Conservation (phyloP, 2,888 invertebrate genomes). For the Cataglyphis rosenhaueri region DNA sequence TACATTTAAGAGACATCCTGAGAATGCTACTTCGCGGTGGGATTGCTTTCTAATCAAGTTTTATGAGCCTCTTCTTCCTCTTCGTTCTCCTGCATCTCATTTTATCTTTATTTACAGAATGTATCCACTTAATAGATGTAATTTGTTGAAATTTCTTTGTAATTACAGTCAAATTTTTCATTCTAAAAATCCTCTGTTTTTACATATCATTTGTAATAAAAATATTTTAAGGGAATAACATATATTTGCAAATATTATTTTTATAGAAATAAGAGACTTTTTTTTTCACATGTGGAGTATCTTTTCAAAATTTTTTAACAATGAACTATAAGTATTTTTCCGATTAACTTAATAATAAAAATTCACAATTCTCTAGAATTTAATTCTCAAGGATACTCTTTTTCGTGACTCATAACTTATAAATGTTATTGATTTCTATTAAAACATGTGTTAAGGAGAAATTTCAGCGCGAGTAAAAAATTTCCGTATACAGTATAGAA, state of each 20-base stretch:
- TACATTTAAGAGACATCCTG: slow-evolving; percentile 26
- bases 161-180: slow-evolving; percentile 13
- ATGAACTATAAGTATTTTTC: background rate
- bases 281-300: background rate
- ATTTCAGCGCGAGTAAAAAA: background rate
- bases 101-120: slow-evolving; percentile 33
- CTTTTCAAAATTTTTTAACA: background rate
- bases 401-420: background rate
- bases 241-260: background rate
- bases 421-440: slow-evolving; percentile 3
- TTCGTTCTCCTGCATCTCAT: slow-evolving; percentile 6
- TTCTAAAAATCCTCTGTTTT: background rate
- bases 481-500: background rate
- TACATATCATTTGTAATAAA: background rate
- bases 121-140: background rate
- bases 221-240: background rate
- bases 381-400: background rate
- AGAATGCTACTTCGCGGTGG: slow-evolving; percentile 28
- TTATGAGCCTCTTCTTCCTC: slow-evolving; percentile 5
- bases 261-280: background rate
- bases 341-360: background rate
- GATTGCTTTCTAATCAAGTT: slow-evolving; percentile 56
- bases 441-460: background rate
- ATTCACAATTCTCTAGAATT: background rate
- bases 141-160: slow-evolving; percentile 11